phyloP scores from a whole-genome alignment of 2,113 vertebrate species.

The Paramormyrops kingsleyae region DNA sequence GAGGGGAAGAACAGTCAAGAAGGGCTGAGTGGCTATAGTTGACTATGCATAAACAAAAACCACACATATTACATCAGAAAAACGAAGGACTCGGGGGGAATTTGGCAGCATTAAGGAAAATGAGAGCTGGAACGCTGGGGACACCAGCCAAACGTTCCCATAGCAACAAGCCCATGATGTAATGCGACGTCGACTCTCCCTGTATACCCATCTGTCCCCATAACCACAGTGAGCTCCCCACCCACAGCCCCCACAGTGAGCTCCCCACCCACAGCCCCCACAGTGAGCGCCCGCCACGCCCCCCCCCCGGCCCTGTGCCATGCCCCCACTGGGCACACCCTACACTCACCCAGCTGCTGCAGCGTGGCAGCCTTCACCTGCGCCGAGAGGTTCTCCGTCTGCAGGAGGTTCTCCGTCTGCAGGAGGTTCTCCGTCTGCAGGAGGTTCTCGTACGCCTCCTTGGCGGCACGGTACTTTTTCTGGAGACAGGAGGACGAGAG shows the following conservation, averaged over 20 bases:
- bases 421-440: slow-evolving; percentile 46
- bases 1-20: too few species aligned
- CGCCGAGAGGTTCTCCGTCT: slow-evolving; percentile 88
- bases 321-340: neutral
- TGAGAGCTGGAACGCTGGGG: neutral
- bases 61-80: neutral
- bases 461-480: slow-evolving; percentile 95
- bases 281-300: neutral
- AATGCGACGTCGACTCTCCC: neutral
- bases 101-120: neutral
- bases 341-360: slow-evolving; percentile 92
- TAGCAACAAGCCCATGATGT: neutral
- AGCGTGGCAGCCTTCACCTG: slow-evolving; percentile 96
- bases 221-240: neutral
- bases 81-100: neutral
- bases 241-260: neutral
- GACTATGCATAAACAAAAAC: neutral
- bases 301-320: neutral
- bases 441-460: slow-evolving; percentile 94
- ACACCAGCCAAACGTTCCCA: neutral
- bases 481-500: slow-evolving; percentile 46
- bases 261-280: too few species aligned
- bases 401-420: slow-evolving; percentile 82
- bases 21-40: neutral
- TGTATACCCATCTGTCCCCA: neutral